Percentiles rank a stretch among this genome's conserved stretches.
These are phyloP conservation scores for Idaea straminata DNA, from an alignment of 2,888 invertebrate species.

Conservation along the genomic window DNA sequence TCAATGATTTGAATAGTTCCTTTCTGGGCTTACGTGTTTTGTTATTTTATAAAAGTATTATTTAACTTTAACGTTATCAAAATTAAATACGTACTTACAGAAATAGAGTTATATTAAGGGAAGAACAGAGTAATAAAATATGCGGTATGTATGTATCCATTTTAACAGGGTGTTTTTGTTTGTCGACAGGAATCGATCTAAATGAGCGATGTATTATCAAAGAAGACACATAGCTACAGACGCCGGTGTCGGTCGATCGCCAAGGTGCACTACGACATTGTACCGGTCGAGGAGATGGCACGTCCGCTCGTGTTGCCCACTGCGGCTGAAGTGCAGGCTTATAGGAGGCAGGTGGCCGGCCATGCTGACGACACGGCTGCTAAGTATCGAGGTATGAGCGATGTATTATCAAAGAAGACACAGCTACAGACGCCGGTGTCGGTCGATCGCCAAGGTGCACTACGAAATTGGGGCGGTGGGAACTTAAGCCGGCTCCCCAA, in stretches of 20 bases:
- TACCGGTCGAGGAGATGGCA: constrained; percentile 47
- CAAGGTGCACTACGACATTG: constrained; percentile 64
- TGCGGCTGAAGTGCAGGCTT: constrained; percentile 50
- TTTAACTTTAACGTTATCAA: too few species aligned
- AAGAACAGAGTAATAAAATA: too few species aligned
- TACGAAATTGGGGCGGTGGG: constrained; percentile 44
- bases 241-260: constrained; percentile 66
- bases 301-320: constrained; percentile 46
- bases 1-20: too few species aligned
- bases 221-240: constrained; percentile 27
- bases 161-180: not conserved
- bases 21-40: too few species aligned
- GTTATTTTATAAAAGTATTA: too few species aligned
- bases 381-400: constrained; percentile 69
- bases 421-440: constrained; percentile 46
- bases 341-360: constrained; percentile 63
- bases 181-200: constrained; percentile 44
- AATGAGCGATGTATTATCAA: constrained; percentile 60
- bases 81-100: too few species aligned
- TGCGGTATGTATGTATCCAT: too few species aligned
- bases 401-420: constrained; percentile 38
- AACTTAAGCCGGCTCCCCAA: too few species aligned
- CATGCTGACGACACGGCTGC: constrained; percentile 47
- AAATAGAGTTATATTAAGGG: too few species aligned
- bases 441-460: constrained; percentile 68